Base-by-base conservation (phyloP, 1,140 invertebrate species). In the Nixonia krombeini region DNA sequence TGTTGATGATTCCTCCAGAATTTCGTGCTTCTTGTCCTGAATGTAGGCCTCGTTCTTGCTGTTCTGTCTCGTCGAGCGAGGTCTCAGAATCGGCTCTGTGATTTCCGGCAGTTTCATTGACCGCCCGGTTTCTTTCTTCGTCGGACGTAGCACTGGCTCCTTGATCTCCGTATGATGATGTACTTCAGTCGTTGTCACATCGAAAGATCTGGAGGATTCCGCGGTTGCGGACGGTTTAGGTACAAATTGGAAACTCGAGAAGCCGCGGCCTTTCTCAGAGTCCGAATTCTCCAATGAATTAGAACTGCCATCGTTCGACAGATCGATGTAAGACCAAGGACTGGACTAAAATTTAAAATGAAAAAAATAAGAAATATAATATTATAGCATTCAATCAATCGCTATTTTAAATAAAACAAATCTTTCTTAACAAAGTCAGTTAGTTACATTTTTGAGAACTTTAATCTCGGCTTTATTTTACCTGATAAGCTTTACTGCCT, bases 61-160 rank as follows among this genome's bases (percentile, higher is more conserved):
- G 37, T 82, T 80, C 28, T 78, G 76, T 0, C 81, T 56, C 0
- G 86, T 77, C 29, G 87, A 82, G 55, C 87, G 87, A 0, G 91
- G 88, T 55, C 88, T 86, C 0, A 93, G 75, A 21, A 93, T 87
- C 0, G 92, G 92, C 68, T 93, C 91, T 0, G 90, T 89, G 13
- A 93, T 92, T 75, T 92, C 91, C 0, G 87, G 80, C 0, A 87
- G 52, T 51, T 81, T 82, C 31, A 88, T 66, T 0, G 86, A 84
- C 21, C 87, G 72, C 0, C 82, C 86, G 3, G 81, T 84, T 49
- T 87, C 87, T 31, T 82, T 83, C 23, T 85, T 85, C 57, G 80
- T 18, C 62, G 71, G 37, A 75, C 86, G 72, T 4, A 87, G 50
- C 1, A 87, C 78, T 0, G 87, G 87, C 40, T 88, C 87, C 0